These are phyloP conservation scores for Barbus barbus DNA, from an alignment of 2,113 vertebrate species.

Conservation along the genomic window DNA sequence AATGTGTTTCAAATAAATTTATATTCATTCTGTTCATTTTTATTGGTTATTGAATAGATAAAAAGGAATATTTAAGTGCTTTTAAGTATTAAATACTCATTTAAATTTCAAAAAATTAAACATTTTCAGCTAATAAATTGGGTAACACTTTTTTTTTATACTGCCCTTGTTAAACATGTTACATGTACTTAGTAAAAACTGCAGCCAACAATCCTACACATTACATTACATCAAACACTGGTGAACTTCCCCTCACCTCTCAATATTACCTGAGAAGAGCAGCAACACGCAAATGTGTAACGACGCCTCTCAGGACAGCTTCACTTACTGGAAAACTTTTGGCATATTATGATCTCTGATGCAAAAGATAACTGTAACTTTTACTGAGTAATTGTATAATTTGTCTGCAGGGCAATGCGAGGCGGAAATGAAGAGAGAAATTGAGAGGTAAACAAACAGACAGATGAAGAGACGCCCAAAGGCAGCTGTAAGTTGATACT, in stretches of 20 bases:
- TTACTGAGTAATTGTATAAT: conserved; percentile 58
- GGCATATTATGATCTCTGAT: conserved; percentile 58
- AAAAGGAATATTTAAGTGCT: background rate
- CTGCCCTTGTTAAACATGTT: too few species aligned
- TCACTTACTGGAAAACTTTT: conserved; percentile 58
- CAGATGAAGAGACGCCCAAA: conserved; percentile 47
- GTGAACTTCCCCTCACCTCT: conserved; percentile 69
- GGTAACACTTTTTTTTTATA: too few species aligned
- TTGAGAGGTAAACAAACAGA: conserved; percentile 40
- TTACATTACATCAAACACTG: conserved; percentile 3
- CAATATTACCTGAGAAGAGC: conserved; percentile 43
- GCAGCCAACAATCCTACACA: background rate
- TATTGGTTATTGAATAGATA: background rate
- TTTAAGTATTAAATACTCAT: background rate
- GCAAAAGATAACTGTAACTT: conserved; percentile 51
- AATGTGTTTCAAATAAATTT: background rate
- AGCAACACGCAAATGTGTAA: conserved; percentile 36
- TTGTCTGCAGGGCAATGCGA: conserved; percentile 28
- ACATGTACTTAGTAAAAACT: too few species aligned
- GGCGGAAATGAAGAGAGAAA: conserved; percentile 57
- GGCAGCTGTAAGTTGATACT: conserved; percentile 64
- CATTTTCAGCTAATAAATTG: too few species aligned
- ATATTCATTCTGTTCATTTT: background rate
- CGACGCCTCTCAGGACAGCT: conserved; percentile 50
- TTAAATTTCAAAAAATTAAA: too few species aligned